Conservation (phyloP, 2,113 vertebrate genomes). For the Brachypodius melanocephalos region DNA sequence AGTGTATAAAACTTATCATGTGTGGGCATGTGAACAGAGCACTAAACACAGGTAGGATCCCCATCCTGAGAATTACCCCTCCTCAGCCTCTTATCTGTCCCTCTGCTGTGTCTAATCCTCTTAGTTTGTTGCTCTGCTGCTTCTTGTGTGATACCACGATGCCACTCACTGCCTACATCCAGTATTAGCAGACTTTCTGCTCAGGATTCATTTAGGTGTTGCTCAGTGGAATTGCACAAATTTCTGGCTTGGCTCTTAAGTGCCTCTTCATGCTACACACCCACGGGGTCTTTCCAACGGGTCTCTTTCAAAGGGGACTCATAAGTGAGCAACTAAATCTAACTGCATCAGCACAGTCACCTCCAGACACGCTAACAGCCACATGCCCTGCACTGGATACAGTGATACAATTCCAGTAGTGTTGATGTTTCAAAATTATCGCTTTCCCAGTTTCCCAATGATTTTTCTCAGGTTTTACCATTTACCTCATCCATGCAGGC, state of each 20-base stretch:
- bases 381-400: background rate
- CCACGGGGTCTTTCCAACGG: background rate
- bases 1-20: background rate
- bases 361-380: background rate
- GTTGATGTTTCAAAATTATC: background rate
- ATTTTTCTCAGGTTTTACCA: background rate
- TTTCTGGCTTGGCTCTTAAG: background rate
- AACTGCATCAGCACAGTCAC: background rate
- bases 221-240: background rate
- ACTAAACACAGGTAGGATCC: background rate
- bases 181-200: constrained; percentile 28
- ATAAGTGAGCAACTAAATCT: background rate
- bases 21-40: background rate
- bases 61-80: background rate
- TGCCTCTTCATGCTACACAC: background rate
- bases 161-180: constrained; percentile 39
- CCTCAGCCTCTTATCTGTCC: background rate
- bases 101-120: background rate
- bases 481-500: background rate
- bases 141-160: background rate
- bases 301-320: background rate
- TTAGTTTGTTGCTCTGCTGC: background rate
- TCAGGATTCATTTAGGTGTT: background rate
- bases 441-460: background rate
- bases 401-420: background rate